Evolutionary conservation across 2,113 vertebrate species (phyloP), one percentile per base, ranked within the genome.

Genomic region (Girardinichthys multiradiatus): DNA sequence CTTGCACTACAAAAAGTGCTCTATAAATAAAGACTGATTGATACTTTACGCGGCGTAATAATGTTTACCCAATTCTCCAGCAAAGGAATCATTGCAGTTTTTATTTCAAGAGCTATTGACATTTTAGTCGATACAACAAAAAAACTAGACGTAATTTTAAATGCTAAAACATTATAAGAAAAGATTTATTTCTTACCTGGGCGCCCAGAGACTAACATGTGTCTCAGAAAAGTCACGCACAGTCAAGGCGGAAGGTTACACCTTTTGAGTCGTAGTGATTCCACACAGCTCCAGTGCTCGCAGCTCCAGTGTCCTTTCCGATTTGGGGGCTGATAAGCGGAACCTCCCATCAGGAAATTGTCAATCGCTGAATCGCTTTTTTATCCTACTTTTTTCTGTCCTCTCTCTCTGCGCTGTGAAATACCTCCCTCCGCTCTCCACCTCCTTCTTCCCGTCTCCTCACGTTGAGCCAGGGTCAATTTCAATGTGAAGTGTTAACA

Each of bases 401-500:
- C 4, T 48, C 24, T 33, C 19, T 45, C 13, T 67, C 27, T 29
- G 81, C 76, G 83, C 89, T 83, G 88, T 92, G 74, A 93, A 94
- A 87, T 81, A 79, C 79, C 86, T 72, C 86, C 83, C 59, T 11
- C 72, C 59, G 13, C 27, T 26, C 48, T 51, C 48, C 8, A 24
- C 24, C 45, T 21, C 42, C 68, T 10, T 35, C 29, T 59, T 24
- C 61, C 10, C 68, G 14, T 45, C 61, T 33, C 31, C 68, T 61
- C 21, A 59, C 48, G 26, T 58, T n/a, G 35, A 87, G 71, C 75
- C 90, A 94, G 93, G 95, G 95, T 96, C 95, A 97, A 95, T 96
- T 96, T 95, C 96, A 96, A 96, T 95, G 95, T 96, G 94, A 96
- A 96, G 94, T 92, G 95, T 94, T 93, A 95, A 90, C 89, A 93